Evolutionary conservation across 2,113 vertebrate species (phyloP).

Genomic region (Cyanistes caeruleus): DNA sequence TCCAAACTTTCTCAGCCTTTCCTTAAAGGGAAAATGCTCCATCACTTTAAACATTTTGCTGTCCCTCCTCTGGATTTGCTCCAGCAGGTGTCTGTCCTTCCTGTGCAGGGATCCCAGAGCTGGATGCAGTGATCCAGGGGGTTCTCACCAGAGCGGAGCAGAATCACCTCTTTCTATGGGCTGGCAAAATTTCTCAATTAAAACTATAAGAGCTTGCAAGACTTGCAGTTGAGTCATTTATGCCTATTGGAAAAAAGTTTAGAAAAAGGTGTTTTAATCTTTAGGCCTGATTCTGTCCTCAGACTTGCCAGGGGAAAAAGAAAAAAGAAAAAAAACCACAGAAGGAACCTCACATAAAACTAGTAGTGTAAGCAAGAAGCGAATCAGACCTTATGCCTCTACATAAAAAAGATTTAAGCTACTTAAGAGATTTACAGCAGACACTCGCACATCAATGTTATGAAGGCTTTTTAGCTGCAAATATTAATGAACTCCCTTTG

Average conservation of each 20-base stretch:
- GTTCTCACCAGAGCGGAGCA: not conserved
- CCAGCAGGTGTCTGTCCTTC: fast-evolving
- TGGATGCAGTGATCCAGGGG: too few relatives aligned
- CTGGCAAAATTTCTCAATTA: not conserved
- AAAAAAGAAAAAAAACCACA: not conserved
- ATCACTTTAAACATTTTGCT: not conserved
- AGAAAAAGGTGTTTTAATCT: not conserved
- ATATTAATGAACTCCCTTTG: conserved; percentile 54
- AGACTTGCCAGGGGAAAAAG: fast-evolving
- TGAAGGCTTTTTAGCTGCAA: conserved; percentile 60
- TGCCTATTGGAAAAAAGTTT: not conserved
- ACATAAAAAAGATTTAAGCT: conserved; percentile 44
- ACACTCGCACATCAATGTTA: conserved; percentile 1
- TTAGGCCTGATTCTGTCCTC: not conserved
- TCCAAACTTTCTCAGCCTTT: not conserved
- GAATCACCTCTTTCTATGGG: not conserved
- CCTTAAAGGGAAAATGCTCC: not conserved
- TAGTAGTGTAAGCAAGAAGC: not conserved
- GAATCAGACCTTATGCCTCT: not conserved
- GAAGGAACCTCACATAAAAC: not conserved
- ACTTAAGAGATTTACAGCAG: conserved; percentile 50
- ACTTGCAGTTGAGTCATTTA: not conserved
- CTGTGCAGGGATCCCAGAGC: not conserved
- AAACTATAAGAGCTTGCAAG: not conserved
- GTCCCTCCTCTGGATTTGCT: not conserved